Base-by-base conservation (phyloP, 2,888 invertebrate species). In the Fragum fragum region DNA sequence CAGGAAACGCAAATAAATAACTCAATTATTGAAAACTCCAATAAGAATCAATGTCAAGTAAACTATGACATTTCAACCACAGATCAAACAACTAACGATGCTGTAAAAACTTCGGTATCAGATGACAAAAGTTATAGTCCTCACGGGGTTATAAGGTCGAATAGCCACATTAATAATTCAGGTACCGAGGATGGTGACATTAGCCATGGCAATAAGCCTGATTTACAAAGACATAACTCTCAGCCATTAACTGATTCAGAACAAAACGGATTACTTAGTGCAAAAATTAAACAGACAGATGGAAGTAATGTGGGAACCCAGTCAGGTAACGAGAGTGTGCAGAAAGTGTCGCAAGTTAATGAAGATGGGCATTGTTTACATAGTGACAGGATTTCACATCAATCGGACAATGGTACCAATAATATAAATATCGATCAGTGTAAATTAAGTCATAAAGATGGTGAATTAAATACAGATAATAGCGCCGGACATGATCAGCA, bases 151-250 rank as follows among this genome's bases (percentile, higher is more conserved):
- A 36, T 42, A 42, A 18, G 47, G 47, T 23, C 66, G 39, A 66
- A 66, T 66, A 16, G 18, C 26, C 9, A 23, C 26, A 66, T 66
- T 42, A 66, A 66, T 66, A 66, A 66, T 66, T 66, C 66, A 66
- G 18, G 5, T 26, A 16, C 28, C 9, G 28, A 9, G 28, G 28
- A 57, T 26, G 57, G 23, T 57, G 57, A 23, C 57, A 36, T 36
- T 36, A 28, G 3, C 28, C 57, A 28, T 26, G 18, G 16, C 57
- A 18, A 57, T 23, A 3, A 14, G 28, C 7, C 57, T 26, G 57
- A 57, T 28, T 23, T 47, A 47, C 47, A 57, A 57, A 23, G 26
- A 6, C 1, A 57, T 9, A 26, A 57, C 26, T 16, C 23, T 28
- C 57, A 57, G 5, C 28, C 11, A 26, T 7, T 28, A 57, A 57